These are phyloP conservation scores for Norana najaformis DNA, from an alignment of 2,888 invertebrate species.

Conservation along the genomic window DNA sequence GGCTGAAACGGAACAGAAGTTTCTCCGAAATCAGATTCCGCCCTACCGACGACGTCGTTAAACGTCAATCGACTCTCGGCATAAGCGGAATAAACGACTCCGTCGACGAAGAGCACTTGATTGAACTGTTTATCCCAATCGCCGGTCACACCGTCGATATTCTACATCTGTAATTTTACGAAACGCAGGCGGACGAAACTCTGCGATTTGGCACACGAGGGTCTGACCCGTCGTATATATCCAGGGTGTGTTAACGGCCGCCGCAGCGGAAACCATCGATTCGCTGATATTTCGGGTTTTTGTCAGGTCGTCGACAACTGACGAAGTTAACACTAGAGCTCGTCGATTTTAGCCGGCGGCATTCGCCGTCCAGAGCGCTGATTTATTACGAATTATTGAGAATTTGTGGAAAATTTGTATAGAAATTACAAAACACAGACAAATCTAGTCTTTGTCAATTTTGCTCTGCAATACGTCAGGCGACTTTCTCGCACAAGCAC, in stretches of 20 bases:
- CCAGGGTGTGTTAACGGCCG: neutral
- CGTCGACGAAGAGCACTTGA: neutral
- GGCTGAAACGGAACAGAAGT: neutral
- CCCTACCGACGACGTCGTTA: neutral
- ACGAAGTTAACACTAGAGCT: neutral
- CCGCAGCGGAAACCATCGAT: neutral
- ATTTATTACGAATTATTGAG: conserved; percentile 2
- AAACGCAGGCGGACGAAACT: neutral
- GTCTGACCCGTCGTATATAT: neutral
- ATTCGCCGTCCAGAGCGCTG: neutral
- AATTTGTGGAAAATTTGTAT: conserved; percentile 1
- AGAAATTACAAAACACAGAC: neutral
- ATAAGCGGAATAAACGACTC: neutral
- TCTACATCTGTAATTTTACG: neutral
- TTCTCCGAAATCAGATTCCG: conserved; percentile 5
- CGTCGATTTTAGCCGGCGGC: neutral
- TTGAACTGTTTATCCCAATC: conserved; percentile 6
- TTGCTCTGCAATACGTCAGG: conserved; percentile 13
- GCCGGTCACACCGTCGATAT: neutral
- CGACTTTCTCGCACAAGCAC: neutral
- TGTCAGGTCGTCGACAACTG: neutral
- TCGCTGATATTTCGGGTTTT: neutral
- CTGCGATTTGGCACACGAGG: conserved; percentile 5
- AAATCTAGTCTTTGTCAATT: conserved; percentile 13
- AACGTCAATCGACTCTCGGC: neutral